Evolutionary conservation across 2,797 vertebrate species (phyloP), one percentile per base, ranked within the genome.

Genomic region (Loriculus beryllinus): DNA sequence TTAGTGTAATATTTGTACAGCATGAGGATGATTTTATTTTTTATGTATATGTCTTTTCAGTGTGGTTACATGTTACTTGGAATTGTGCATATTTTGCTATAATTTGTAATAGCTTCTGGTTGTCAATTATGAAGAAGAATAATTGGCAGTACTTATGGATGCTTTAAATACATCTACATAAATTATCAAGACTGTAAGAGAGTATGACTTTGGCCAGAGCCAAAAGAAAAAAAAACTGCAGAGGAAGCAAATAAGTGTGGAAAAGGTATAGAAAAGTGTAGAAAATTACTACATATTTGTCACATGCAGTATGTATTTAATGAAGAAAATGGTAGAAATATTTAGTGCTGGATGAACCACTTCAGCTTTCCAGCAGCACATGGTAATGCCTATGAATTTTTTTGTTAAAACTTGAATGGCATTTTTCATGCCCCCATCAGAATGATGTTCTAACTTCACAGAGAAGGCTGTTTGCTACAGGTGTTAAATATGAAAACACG

Each of bases 151-250:
- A 60, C 14, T 93, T 94, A 82, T 8, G 31, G 51, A 57, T 92
- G 35, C 42, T 95, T 86, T 75, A 67, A 94, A 91, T 91, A 94
- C 86, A 92, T 94, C 56, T 31, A 0, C 92, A 84, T 79, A 86
- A 79, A 79, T 96, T 83, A 74, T 52, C 43, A 23, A 92, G n/a
- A 74, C 31, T 47, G 43, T 77, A 87, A 78, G 35, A 76, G 25
- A 67, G 77, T 92, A 60, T 45, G 18, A 94, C 49, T 28, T 14
- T 89, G 82, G 52, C 60, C 68, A 88, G 59, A 84, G 45, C 45
- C 62, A 82, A 75, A 68, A 82, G 19, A 29, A 29, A 69, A 59
- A 42, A 80, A 59, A 40, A 14, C 35, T 70, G 8, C 23, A 82
- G 81, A 25, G 43, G 47, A 96, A 89, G 10, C 0, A 0, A 85